phyloP scores from a whole-genome alignment of 2,797 vertebrate species.

The Spondyliosoma cantharus region DNA sequence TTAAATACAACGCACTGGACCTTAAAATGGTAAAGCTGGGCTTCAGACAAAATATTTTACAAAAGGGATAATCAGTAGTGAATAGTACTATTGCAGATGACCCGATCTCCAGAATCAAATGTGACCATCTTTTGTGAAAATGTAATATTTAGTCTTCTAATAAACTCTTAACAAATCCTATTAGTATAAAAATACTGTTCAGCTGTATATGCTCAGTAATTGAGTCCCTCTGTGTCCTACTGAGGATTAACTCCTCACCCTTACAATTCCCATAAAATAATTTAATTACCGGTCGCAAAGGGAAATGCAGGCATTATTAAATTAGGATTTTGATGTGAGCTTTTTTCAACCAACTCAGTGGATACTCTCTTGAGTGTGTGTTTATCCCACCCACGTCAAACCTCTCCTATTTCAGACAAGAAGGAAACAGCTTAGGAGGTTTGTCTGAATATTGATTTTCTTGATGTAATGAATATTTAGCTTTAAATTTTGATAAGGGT shows the following conservation, averaged over 20 bases:
- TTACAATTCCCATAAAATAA: conserved; percentile 56
- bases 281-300: conserved; percentile 66
- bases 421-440: conserved; percentile 5
- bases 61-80: background rate
- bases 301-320: conserved; percentile 52
- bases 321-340: conserved; percentile 54
- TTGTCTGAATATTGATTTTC: conserved; percentile 3
- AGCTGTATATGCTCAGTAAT: conserved; percentile 58
- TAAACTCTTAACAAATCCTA: conserved; percentile 60
- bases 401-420: conserved; percentile 20
- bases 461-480: background rate
- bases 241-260: conserved; percentile 61
- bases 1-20: too few relatives aligned
- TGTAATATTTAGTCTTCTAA: conserved; percentile 38
- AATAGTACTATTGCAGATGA: background rate
- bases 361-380: conserved; percentile 39
- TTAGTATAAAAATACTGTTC: conserved; percentile 54
- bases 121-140: conserved; percentile 27
- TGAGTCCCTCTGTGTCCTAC: conserved; percentile 59
- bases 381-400: conserved; percentile 40
- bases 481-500: background rate
- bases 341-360: conserved; percentile 40
- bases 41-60: background rate
- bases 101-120: conserved; percentile 9
- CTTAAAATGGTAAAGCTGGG: background rate